phyloP scores from a whole-genome alignment of 2,113 vertebrate species.

The Shinisaurus crocodilurus region DNA sequence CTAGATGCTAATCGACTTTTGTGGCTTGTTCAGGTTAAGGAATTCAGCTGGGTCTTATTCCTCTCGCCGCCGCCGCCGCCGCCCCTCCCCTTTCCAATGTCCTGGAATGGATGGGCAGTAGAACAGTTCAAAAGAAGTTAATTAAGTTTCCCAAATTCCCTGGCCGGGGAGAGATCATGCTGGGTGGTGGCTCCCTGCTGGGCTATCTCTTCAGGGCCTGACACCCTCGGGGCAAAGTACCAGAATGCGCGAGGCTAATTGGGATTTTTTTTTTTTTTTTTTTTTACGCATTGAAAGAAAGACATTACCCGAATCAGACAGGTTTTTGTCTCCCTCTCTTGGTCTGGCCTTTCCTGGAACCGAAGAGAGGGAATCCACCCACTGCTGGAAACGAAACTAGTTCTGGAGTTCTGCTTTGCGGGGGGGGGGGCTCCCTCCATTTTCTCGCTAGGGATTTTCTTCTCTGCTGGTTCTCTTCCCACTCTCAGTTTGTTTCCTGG shows the following conservation, averaged over 20 bases:
- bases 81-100: neutral
- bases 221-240: neutral
- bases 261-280: neutral
- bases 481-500: too few species aligned
- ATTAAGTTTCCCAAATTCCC: neutral
- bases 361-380: neutral
- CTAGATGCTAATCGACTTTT: too few species aligned
- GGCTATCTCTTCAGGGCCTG: neutral
- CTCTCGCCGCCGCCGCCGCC: too few species aligned
- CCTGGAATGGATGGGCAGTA: too few species aligned
- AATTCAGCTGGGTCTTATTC: neutral
- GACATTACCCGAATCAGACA: too few species aligned
- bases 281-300: too few species aligned
- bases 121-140: constrained; percentile 14
- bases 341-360: constrained; percentile 6
- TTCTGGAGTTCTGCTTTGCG: neutral
- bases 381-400: neutral
- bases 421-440: neutral
- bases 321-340: neutral
- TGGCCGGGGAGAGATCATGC: neutral
- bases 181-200: neutral
- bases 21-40: neutral
- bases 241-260: neutral
- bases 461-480: too few species aligned
- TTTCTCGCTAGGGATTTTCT: neutral